Base-by-base conservation (phyloP, 92 coral and sea anemone genomes). In the Phenganax stokvisi region DNA sequence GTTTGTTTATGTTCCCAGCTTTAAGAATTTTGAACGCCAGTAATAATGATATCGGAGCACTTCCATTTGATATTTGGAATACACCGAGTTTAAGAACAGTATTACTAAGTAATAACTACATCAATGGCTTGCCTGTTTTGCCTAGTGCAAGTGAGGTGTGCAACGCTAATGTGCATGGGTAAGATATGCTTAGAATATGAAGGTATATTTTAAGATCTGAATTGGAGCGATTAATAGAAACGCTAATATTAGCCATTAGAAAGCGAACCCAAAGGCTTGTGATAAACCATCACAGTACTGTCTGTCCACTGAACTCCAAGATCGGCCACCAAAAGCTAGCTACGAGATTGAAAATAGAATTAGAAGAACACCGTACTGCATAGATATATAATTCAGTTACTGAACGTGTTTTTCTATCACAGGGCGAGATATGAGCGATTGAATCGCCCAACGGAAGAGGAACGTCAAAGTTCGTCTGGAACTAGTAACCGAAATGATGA, bases 61-160 rank as follows among this genome's bases (percentile, higher is more conserved):
- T 96, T 51, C 99, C 99, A n/a, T 96, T 92, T 77, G 97, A 90
- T 30, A 91, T 96, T 91, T 96, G 99, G 99, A 77, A 85, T 47
- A 86, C 99, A 11, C 99, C 99, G 6, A 87, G 86, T 58, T 77
- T 96, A 0, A 92, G 87, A 74, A 87, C 86, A 12, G 83, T 96
- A 74, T 93, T 92, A 64, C 83, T 96, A 69, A 92, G 91, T 76
- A 91, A 90, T 15, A 96, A 96, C 83, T 92, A 81, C 56, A 75
- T 96, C 74, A 96, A 86, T 85, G 80, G 81, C 72, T 79, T 96
- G 80, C 96, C 97, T 5, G 83, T 96, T 15, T 56, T 79, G 12
- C 83, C 83, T 0, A 79, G 37, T 51, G 83, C 83, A 8, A 79
- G 83, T 15, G 83, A 54, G 5, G 83, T 79, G 60, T 63, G 12